Base-by-base conservation (phyloP, 2,888 invertebrate genomes). In the Tortrix viridana region DNA sequence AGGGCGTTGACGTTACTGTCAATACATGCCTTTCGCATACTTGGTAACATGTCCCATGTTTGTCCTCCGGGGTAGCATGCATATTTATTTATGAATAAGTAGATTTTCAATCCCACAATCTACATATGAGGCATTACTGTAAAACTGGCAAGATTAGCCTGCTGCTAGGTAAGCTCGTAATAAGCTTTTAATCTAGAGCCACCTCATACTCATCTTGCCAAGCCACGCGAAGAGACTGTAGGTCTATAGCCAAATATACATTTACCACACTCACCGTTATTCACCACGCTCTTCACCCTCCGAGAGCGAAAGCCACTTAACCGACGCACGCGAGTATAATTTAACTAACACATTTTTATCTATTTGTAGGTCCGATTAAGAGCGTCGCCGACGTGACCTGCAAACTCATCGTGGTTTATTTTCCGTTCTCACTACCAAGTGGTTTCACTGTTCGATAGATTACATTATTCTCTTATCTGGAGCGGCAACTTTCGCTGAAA, bases 391-490 rank as follows among this genome's bases (percentile, higher is more conserved):
- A 75, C 76, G 73, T 77, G 77, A 75, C 69, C 71, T 61, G 73
- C 69, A 68, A 70, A 64, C 69, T 71, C 67, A 67, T 66, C 58
- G 65, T 67, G 68, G 67, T 82, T 82, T 78, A 72, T 76, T 85
- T 84, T 79, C 83, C 72, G 72, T 74, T 73, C 74, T 74, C 70
- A 74, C 70, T 69, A 66, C 66, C 67, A 74, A 76, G 73, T 75
- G 77, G 79, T 89, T 88, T 89, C 87, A 85, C 88, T 85, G 77
- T 78, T 80, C 79, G 76, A 84, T 83, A 84, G 80, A 80, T 65
- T 74, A 77, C 78, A 80, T 84, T 84, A 81, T 80, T 81, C 75
- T 83, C 71, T 79, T 85, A 85, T 82, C 79, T 84, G 75, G 84
- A 83, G 78, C 82, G 71, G 75, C 65, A 69, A 84, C 87, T 87